Evolutionary conservation across 2,113 vertebrate species (phyloP).

Genomic region (Vicugna pacos): DNA sequence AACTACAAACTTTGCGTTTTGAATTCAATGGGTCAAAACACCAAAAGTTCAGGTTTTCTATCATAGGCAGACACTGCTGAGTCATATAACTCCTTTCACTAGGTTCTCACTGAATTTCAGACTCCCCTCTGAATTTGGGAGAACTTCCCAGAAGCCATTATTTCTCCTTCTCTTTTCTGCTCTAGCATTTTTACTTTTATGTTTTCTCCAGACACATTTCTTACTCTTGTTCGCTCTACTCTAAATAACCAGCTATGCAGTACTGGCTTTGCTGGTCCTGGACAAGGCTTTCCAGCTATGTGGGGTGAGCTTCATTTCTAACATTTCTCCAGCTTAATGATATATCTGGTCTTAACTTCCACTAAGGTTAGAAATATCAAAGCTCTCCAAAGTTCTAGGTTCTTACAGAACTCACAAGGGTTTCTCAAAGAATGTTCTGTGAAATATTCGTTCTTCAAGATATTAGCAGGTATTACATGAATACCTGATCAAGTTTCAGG

Average conservation of each 20-base stretch:
- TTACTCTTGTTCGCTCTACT: neutral
- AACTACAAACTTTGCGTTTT: slow-evolving; percentile 65
- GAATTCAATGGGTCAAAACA: slow-evolving; percentile 14
- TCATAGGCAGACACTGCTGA: neutral
- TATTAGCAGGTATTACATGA: slow-evolving; percentile 49
- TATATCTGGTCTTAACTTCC: slow-evolving; percentile 8
- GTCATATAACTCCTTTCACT: neutral
- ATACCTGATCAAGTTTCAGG: slow-evolving; percentile 61
- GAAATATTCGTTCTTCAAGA: slow-evolving; percentile 46
- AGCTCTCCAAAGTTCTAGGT: slow-evolving; percentile 43
- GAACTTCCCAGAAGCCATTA: neutral
- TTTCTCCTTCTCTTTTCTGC: slow-evolving; percentile 16
- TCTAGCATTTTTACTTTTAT: neutral
- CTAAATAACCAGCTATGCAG: neutral
- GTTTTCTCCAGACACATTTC: neutral
- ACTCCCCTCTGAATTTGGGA: neutral
- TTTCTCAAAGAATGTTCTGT: slow-evolving; percentile 53
- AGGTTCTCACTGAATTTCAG: slow-evolving; percentile 47
- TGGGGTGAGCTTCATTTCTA: neutral
- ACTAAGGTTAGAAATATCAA: slow-evolving; percentile 55
- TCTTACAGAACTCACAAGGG: slow-evolving; percentile 40
- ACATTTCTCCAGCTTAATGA: neutral
- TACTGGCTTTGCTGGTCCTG: neutral
- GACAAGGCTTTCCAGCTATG: neutral
- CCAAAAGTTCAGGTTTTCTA: slow-evolving; percentile 42